These are phyloP conservation scores for Pseudanteris insignis DNA, from an alignment of 2,888 invertebrate genomes.

Conservation along the genomic window DNA sequence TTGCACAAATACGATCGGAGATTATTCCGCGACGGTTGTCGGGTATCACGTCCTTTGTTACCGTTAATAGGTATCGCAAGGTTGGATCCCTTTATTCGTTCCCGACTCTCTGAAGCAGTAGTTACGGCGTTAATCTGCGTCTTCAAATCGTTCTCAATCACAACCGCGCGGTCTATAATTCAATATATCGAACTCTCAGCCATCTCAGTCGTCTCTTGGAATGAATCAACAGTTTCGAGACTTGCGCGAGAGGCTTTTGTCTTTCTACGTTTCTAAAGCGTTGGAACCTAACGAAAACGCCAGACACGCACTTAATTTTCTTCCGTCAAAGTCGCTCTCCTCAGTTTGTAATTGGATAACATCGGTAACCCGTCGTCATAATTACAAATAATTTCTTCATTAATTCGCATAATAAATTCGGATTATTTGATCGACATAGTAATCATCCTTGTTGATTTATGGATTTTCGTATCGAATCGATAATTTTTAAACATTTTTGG, in stretches of 20 bases:
- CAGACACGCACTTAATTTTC: slow-evolving; percentile 47
- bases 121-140: slow-evolving; percentile 53
- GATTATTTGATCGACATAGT: no score
- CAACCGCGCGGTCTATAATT: slow-evolving; percentile 55
- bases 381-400: no score
- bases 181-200: slow-evolving; percentile 55
- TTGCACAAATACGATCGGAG: no score
- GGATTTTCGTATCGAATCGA: no score
- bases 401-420: no score
- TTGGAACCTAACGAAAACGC: slow-evolving; percentile 42
- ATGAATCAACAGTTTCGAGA: slow-evolving; percentile 23
- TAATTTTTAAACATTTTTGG: no score
- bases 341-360: slow-evolving; percentile 62
- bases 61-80: slow-evolving; percentile 34
- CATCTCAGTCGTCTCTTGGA: slow-evolving; percentile 8
- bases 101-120: slow-evolving; percentile 50
- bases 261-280: slow-evolving; percentile 51
- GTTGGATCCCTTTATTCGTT: slow-evolving; percentile 24
- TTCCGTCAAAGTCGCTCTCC: slow-evolving; percentile 53
- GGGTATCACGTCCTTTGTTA: slow-evolving; percentile 37
- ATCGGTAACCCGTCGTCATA: no score
- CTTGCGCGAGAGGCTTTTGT: slow-evolving; percentile 49
- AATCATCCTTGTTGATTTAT: no score
- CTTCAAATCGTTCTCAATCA: slow-evolving; percentile 54
- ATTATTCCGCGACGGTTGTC: slow-evolving; percentile 15